A percentile compares a stretch with the other conserved stretches of the same genome.
Conservation (phyloP, 2,113 vertebrate genomes). For the Amphilophus citrinellus region DNA sequence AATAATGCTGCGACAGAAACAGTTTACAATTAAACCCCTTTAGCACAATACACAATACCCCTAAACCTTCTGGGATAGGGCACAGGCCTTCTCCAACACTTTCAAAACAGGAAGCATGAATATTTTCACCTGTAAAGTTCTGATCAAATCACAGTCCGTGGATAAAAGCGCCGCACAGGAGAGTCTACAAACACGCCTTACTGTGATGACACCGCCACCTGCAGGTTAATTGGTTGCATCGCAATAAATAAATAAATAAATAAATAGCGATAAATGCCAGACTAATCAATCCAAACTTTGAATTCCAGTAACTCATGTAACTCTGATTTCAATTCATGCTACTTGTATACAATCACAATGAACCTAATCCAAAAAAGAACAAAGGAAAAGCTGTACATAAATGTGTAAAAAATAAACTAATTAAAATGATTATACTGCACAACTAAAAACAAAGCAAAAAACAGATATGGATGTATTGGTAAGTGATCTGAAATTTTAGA, state of each 20-base stretch:
- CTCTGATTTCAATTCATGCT: no score
- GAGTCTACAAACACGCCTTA: not conserved
- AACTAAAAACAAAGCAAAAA: not conserved
- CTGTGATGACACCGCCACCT: conserved; percentile 4
- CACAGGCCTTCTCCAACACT: not conserved
- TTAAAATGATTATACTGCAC: not conserved
- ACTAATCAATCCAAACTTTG: no score
- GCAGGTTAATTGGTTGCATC: not conserved
- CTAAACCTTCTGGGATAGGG: not conserved
- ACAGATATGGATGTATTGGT: not conserved
- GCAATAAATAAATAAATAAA: not conserved
- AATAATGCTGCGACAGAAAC: no score
- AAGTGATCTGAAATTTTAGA: not conserved
- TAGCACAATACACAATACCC: not conserved
- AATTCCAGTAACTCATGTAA: no score
- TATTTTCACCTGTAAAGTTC: not conserved
- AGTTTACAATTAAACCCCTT: not conserved
- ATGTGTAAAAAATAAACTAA: not conserved
- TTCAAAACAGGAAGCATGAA: not conserved
- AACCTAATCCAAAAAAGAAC: not conserved
- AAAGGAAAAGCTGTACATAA: not conserved
- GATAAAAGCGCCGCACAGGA: not conserved
- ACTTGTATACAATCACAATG: not conserved
- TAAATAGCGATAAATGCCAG: not conserved
- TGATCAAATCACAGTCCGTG: not conserved